Base-by-base conservation (phyloP, 2,113 vertebrate genomes). In the Hiodon tergisus region DNA sequence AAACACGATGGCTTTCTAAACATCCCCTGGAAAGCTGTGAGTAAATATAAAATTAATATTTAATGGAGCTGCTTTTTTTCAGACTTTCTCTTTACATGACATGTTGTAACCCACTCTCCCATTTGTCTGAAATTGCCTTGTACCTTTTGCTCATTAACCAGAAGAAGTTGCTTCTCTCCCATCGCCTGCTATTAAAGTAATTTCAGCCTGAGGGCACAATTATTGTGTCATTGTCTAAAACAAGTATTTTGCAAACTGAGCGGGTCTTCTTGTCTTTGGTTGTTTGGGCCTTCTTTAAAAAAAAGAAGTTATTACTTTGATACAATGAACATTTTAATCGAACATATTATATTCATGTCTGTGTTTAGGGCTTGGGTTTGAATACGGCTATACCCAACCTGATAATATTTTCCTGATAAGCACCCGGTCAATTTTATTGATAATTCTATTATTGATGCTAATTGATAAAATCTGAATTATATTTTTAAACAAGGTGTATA, bases 11-110 rank as follows among this genome's bases (percentile, higher is more conserved):
- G 57, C 74, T 79, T 70, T 67, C 78, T 53, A 14, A 77, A 76
- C 71, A 81, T 85, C 80, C 86, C 2, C 54, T 80, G 81, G 85
- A 79, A 73, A 81, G 81, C 85, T 86, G 86, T 87, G 83, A 79
- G 88, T 89, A 89, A 91, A 91, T 86, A 90, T 81, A 79, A 81
- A 78, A 87, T 92, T 85, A 91, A 92, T 90, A 90, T 89, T 91
- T 91, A 81, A 91, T 89, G 48, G 51, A 78, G 53, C 78, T 81
- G 79, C 88, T 85, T 87, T 76, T 80, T 51, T 75, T 71, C 72
- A 71, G 61, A 77, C 71, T 71, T 72, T 76, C 68, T 80, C 80
- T 81, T 71, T 2, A 51, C 80, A 80, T 78, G 76, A 76, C 75
- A 76, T 70, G 74, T 74, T 83, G 80, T 81, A 52, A 52, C 47